These are phyloP conservation scores for Thelaira solivaga DNA, from an alignment of 2,888 invertebrate species.

Conservation along the genomic window DNA sequence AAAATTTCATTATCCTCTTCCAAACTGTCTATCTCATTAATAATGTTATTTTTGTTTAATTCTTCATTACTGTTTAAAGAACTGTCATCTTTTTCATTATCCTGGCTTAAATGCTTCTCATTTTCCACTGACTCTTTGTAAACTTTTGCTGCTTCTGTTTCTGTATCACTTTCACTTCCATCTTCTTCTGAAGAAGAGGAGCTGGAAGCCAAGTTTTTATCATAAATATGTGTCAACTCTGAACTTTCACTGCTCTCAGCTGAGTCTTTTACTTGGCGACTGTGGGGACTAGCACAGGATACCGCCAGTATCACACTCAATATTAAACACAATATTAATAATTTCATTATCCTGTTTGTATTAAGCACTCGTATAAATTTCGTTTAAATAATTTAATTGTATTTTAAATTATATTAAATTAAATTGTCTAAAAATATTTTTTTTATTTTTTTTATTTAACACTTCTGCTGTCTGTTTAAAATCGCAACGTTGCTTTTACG, in stretches of 20 bases:
- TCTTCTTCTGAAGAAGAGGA: not conserved
- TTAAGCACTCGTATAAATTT: no score
- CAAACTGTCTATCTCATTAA: not conserved
- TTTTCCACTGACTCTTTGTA: not conserved
- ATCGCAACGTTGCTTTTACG: constrained; percentile 42
- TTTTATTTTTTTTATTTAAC: no score
- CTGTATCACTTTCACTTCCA: no score
- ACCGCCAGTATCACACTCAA: constrained; percentile 29
- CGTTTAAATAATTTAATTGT: constrained; percentile 79
- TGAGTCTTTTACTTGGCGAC: not conserved
- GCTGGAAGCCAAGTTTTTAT: not conserved
- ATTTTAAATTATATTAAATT: not conserved
- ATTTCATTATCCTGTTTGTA: constrained; percentile 81
- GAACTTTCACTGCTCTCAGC: constrained; percentile 11
- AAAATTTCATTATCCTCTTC: constrained; percentile 1
- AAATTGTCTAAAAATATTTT: constrained; percentile 1
- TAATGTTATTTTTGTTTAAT: not conserved
- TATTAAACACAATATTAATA: constrained; percentile 49
- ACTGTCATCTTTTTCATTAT: not conserved
- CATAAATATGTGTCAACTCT: not conserved
- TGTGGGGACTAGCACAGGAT: constrained; percentile 38
- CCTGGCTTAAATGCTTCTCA: not conserved
- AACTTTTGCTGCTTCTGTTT: no score
- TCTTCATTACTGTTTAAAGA: constrained; percentile 6
- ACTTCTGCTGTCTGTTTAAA: constrained; percentile 7